Evolutionary conservation across 2,888 invertebrate genomes (phyloP), one percentile per base, ranked within the genome.

Genomic region (Dasysyrphus tricinctus): DNA sequence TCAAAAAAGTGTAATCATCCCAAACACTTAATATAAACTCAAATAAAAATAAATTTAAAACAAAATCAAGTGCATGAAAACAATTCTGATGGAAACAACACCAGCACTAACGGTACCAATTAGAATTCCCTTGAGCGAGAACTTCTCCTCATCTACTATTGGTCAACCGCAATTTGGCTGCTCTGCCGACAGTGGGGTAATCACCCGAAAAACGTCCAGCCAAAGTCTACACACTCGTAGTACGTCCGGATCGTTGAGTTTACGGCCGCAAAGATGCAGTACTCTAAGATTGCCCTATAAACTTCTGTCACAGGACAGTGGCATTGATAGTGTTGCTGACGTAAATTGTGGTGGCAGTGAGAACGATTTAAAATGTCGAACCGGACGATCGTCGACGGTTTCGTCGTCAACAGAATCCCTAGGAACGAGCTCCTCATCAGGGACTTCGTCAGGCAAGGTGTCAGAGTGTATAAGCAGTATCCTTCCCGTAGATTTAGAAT

Each of bases 231-330:
- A 88, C 39, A 89, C 90, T 75, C 91, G 91, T 85, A 91, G 91
- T 80, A 90, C 90, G 79, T 91, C 91, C 54, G 91, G 90, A 14
- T 91, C 92, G 0, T 77, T 91, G 5, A 91, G 91, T 47, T 67
- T 91, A 42, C 90, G 65, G 32, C 76, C 80, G 7, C 73, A 63
- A 80, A 87, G 51, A 83, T 90, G 84, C 89, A 89, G 47, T 70
- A 88, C 88, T 59, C 63, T 90, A 9, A 89, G 89, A 73, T 49
- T 83, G 42, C 90, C 88, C 19, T 88, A 79, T 81, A 89, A 91
- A 84, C 88, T 92, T 12, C 89, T 92, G 74, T 92, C 93, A 24
- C 92, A 92, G 80, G 92, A 92, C 86, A 92, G 92, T 73, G 92
- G 92, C 88, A 92, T 92, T 49, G 92, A 92, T 88, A 90, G 90